A percentile compares a stretch with the other conserved stretches of the same genome.
Evolutionary conservation across 2,888 invertebrate species (phyloP).

Genomic region (Adineta ricciae): DNA sequence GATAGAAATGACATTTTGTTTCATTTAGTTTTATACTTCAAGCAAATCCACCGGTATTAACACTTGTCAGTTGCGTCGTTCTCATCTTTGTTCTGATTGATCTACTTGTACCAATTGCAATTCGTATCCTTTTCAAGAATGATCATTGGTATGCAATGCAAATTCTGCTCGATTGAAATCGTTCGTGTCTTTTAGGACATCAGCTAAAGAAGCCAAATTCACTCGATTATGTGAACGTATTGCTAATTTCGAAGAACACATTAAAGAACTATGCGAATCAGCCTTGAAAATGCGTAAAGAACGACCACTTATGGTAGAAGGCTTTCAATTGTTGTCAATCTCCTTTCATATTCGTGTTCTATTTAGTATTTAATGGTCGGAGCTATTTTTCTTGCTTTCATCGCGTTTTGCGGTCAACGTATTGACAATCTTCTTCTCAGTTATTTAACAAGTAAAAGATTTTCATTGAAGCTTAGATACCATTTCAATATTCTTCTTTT

Average conservation of each 20-base stretch:
- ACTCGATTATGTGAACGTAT: conserved; percentile 30
- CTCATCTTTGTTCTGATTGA: conserved; percentile 14
- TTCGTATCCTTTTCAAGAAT: conserved; percentile 19
- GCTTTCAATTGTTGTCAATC: too few relatives aligned
- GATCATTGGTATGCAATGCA: conserved; percentile 8
- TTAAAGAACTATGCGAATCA: conserved; percentile 17
- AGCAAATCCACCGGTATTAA: conserved; percentile 27
- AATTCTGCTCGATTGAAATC: too few relatives aligned
- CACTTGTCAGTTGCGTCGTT: conserved; percentile 21
- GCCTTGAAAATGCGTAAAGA: conserved; percentile 26
- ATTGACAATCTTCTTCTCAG: conserved; percentile 31
- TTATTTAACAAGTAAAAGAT: conserved; percentile 18
- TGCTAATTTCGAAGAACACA: conserved; percentile 24
- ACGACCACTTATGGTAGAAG: conserved; percentile 24
- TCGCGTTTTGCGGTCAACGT: conserved; percentile 31
- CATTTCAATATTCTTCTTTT: too few relatives aligned
- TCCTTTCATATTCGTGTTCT: background rate
- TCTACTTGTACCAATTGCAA: conserved; percentile 20
- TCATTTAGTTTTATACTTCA: conserved; percentile 6
- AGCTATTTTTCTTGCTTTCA: conserved; percentile 27
- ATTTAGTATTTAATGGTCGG: conserved; percentile 30
- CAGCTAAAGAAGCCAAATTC: conserved; percentile 23
- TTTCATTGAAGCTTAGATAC: too few relatives aligned
- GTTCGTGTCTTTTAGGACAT: background rate
- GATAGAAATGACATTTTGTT: background rate